phyloP scores from a whole-genome alignment of 2,888 invertebrate species.

The Apamea epomidion region DNA sequence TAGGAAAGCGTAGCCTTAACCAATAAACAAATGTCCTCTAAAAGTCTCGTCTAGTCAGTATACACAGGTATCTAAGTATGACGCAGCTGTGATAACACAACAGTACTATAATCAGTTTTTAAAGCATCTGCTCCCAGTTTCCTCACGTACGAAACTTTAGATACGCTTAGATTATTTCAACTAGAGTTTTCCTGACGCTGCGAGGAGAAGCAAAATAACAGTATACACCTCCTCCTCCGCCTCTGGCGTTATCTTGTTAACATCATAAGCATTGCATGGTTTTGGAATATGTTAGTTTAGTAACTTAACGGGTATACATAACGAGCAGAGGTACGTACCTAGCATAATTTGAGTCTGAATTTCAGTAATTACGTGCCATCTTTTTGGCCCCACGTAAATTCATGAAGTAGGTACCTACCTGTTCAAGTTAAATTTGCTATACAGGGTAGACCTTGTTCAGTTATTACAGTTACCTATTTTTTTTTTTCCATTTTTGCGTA shows the following conservation, averaged over 20 bases:
- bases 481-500: not conserved
- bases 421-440: not conserved
- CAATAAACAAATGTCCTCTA: not conserved
- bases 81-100: constrained; percentile 18
- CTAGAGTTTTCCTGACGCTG: constrained; percentile 37
- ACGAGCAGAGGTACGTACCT: not conserved
- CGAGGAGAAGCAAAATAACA: constrained; percentile 12
- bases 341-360: not conserved
- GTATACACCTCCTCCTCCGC: constrained; percentile 10
- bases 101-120: constrained; percentile 26
- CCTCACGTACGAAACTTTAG: constrained; percentile 44
- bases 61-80: not conserved
- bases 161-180: constrained; percentile 45
- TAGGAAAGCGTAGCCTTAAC: not conserved
- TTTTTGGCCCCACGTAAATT: not conserved
- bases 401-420: too few species aligned
- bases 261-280: constrained; percentile 39
- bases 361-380: too few species aligned
- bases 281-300: constrained; percentile 27
- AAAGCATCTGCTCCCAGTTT: constrained; percentile 36
- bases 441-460: not conserved
- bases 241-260: constrained; percentile 38
- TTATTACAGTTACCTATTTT: too few species aligned
- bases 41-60: not conserved
- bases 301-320: constrained; percentile 12